Evolutionary conservation across 2,113 vertebrate genomes (phyloP).

Genomic region (Scomber japonicus): DNA sequence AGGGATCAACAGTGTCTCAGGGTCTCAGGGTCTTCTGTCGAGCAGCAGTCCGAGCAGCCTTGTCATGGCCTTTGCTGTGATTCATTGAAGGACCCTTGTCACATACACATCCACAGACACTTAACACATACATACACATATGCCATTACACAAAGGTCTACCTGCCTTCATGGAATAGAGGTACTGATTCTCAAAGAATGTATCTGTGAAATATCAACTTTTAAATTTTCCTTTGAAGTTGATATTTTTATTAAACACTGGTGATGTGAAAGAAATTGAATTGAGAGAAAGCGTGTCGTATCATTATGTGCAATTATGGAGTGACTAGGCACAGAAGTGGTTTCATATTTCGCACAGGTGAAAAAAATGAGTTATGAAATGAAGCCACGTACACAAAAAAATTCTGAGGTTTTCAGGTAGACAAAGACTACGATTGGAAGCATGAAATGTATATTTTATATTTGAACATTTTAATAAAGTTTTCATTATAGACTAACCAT

Average conservation of each 20-base stretch:
- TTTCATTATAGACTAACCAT: neutral
- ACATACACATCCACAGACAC: neutral
- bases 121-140: neutral
- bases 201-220: slow-evolving; percentile 14
- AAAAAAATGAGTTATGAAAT: neutral
- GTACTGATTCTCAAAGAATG: slow-evolving; percentile 11
- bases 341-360: neutral
- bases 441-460: neutral
- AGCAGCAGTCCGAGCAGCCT: neutral
- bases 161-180: neutral
- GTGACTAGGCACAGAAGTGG: neutral
- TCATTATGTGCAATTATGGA: slow-evolving; percentile 33
- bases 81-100: neutral
- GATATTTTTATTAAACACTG: slow-evolving; percentile 10
- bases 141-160: neutral
- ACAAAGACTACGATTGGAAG: neutral
- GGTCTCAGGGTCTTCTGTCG: neutral
- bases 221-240: slow-evolving; percentile 36
- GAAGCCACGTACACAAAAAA: neutral
- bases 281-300: neutral
- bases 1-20: neutral
- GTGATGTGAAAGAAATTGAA: slow-evolving; percentile 2
- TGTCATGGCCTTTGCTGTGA: neutral
- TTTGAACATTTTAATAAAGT: neutral
- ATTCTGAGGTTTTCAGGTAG: neutral